Evolutionary conservation across 2,888 invertebrate genomes (phyloP).

Genomic region (Erannis defoliaria): DNA sequence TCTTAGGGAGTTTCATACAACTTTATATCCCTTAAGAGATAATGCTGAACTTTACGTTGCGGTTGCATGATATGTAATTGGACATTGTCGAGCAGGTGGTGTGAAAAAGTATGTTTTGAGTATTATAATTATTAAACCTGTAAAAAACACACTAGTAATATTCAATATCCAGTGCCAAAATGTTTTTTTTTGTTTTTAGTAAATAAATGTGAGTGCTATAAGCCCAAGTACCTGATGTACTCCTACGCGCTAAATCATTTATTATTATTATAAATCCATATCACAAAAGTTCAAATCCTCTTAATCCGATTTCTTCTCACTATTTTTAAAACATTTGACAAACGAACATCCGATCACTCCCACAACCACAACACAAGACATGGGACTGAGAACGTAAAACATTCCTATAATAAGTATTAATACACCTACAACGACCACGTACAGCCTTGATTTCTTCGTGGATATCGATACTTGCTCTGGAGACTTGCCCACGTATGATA

Average conservation of each 20-base stretch:
- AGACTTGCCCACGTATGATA: slow-evolving; percentile 61
- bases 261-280: neutral
- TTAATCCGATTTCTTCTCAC: slow-evolving; percentile 18
- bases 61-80: too few species aligned
- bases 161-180: neutral
- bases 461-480: slow-evolving; percentile 60
- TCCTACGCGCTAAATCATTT: neutral
- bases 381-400: slow-evolving; percentile 60
- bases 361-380: slow-evolving; percentile 55
- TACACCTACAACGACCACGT: slow-evolving; percentile 55
- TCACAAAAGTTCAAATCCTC: neutral
- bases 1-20: too few species aligned
- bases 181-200: neutral
- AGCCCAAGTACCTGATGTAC: neutral
- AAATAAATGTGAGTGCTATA: neutral
- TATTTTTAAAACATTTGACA: slow-evolving; percentile 18
- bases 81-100: too few species aligned
- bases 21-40: too few species aligned
- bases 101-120: too few species aligned
- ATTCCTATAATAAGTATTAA: slow-evolving; percentile 60
- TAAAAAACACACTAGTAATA: too few species aligned
- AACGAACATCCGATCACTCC: slow-evolving; percentile 39
- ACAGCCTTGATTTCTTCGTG: slow-evolving; percentile 49
- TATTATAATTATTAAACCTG: too few species aligned
- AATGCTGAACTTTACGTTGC: too few species aligned